Evolutionary conservation across 2,888 invertebrate species (phyloP).

Genomic region (Subacronicta megacephala): DNA sequence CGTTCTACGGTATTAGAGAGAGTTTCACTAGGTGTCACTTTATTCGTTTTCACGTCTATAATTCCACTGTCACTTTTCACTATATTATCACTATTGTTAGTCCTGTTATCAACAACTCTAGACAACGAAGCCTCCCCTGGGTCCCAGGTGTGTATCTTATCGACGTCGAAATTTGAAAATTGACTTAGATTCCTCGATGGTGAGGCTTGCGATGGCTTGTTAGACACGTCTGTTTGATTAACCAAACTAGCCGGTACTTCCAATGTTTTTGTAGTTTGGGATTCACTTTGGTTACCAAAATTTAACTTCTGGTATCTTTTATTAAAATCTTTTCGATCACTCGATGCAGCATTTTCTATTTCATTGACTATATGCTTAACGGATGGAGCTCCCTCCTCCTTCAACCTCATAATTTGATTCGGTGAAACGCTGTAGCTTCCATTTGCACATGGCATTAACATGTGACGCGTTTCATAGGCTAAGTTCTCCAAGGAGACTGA

Average conservation of each 20-base stretch:
- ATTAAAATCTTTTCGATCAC: conserved; percentile 72
- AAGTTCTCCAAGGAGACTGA: conserved; percentile 93
- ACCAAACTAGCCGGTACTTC: conserved; percentile 52
- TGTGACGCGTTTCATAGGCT: conserved; percentile 92
- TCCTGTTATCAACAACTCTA: conserved; percentile 69
- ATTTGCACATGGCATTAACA: conserved; percentile 95
- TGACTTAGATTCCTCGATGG: conserved; percentile 72
- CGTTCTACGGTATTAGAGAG: conserved; percentile 93
- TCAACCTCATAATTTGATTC: conserved; percentile 96
- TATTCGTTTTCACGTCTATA: conserved; percentile 82
- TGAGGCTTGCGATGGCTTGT: conserved; percentile 64
- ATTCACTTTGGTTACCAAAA: conserved; percentile 67
- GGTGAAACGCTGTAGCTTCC: conserved; percentile 97
- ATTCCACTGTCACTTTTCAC: conserved; percentile 88
- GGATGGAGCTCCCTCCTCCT: conserved; percentile 90
- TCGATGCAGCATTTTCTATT: conserved; percentile 89
- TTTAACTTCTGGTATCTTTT: conserved; percentile 72
- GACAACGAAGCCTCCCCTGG: conserved; percentile 88
- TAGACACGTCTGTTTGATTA: conserved; percentile 52
- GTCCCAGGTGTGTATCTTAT: conserved; percentile 92
- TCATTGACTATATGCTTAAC: conserved; percentile 93
- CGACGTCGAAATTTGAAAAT: conserved; percentile 71
- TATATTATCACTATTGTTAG: conserved; percentile 80
- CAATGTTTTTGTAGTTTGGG: conserved; percentile 54
- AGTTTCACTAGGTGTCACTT: conserved; percentile 87